Base-by-base conservation (phyloP, 2,797 vertebrate species). In the Acanthurus tractus region DNA sequence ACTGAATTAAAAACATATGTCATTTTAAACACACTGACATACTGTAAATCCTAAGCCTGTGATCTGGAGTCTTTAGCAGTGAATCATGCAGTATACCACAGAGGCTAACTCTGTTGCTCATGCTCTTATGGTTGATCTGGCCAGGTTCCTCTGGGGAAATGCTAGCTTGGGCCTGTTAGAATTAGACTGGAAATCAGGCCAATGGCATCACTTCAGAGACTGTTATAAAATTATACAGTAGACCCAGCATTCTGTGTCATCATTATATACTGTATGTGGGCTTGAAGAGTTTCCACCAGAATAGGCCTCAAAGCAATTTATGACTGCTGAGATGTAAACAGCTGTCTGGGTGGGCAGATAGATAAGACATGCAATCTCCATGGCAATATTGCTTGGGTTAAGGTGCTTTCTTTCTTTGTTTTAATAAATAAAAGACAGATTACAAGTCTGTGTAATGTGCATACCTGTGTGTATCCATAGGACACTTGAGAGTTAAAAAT, bases 111-210 rank as follows among this genome's bases (percentile, higher is more conserved):
- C 59, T 67, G 73, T 73, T 40, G 34, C 76, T 81, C 62, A 74
- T 55, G 68, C 83, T 73, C 66, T 81, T 66, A 53, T 63, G 74
- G 74, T 73, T 84, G 74, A 81, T 82, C 68, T 57, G 76, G 44
- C 76, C 80, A 82, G 69, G 84, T 82, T 79, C 70, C 87, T 82
- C 86, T 58, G 53, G 84, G 78, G 87, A 88, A 64, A 57, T 29
- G 17, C 73, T 70, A 72, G 76, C 76, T 86, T 55, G 48, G 50
- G 79, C 71, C 65, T 83, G 74, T 89, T 86, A 68, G 82, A 89
- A 86, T 87, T 86, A 85, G 83, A 79, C 79, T 74, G 56, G 63
- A 89, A 89, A 87, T 78, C 81, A 88, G 83, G 89, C 89, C 85
- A 86, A 73, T 74, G 78, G 79, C 79, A 87, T 70, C 78, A 75